Base-by-base conservation (phyloP, 2,113 vertebrate species). In the Tachysurus vachellii region DNA sequence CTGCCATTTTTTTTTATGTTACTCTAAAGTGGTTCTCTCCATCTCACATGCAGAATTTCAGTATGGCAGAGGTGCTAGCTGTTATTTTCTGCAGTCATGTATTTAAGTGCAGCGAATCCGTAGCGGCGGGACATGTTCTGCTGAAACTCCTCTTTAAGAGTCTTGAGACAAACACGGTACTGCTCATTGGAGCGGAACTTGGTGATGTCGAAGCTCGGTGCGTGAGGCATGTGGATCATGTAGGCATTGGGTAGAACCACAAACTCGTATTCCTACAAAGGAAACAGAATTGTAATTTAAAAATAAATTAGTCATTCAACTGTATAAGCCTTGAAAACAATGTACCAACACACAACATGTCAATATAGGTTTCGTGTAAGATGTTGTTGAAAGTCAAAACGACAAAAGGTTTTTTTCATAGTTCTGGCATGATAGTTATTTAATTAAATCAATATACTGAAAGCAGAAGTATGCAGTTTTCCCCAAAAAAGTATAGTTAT, bases 191-290 rank as follows among this genome's bases (percentile, higher is more conserved):
- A 99, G 86, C 98, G 98, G 91, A 99, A 99, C 96, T 99, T 99
- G 91, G 98, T 99, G 95, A 99, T 99, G 95, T 99, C 98, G 0
- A 99, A 99, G 94, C 98, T 99, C 91, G 98, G 98, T 0, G 98
- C 98, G 0, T 99, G 98, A 0, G 98, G 98, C 98, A 99, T 99
- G 93, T 99, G 98, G 96, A 99, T 99, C 98, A 99, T 99, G 93
- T 97, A 99, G 89, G 98, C 98, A 0, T 99, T 99, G 91, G 98
- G 98, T 53, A 99, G 95, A 84, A 99, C 98, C 0, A 95, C 97
- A 93, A 99, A 99, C 92, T 99, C 98, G 0, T 99, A 99, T 87
- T 99, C 98, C 98, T 99, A 91, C n/a, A 73, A 68, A 87, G 28
- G 17, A 66, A 83, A 66, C n/a, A 82, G 23, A 53, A 44, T 11